Base-by-base conservation (phyloP, 2,888 invertebrate species). In the Stenodera caucasica region DNA sequence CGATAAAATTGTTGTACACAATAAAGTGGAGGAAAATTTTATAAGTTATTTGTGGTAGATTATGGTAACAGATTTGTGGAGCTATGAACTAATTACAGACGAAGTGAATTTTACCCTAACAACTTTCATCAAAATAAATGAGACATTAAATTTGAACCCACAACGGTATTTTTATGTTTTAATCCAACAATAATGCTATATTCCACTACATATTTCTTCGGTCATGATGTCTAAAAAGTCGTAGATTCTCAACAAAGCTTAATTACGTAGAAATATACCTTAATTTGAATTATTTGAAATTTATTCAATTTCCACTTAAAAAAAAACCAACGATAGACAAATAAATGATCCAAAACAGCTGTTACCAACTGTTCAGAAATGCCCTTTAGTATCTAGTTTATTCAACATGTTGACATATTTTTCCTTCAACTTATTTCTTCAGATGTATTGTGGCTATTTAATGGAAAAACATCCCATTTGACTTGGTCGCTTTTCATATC, bases 371-470 rank as follows among this genome's bases (percentile, higher is more conserved):
- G 29, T 51, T 63, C 49, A 52, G 33, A 51, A 52, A 61, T 61
- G 61, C 61, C 58, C 52, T 62, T 62, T 58, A 40, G 52, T n/a
- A 30, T 26, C 37, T 14, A 32, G 58, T 58, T 61, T 57, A 55
- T 57, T 53, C 15, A 60, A 53, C 49, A 58, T 69, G 67, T 66
- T 67, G 69, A 69, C 69, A 67, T 67, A 57, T 59, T 62, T 59
- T 67, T 61, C 21, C 61, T 67, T 64, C 51, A 49, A 32, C 58
- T 55, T 67, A 61, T 63, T 69, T 66, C 63, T 66, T 66, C 61
- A 68, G 60, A 60, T 56, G 60, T 56, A 65, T 60, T 64, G 65
- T 63, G 61, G 60, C 58, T 40, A 26, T 61, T 60, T 64, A 68
- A 68, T 64, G 65, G 64, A 61, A 69, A 64, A 60, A 55, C 58